Conservation (phyloP, 2,888 invertebrate species). For the Mactromeris polynyma region DNA sequence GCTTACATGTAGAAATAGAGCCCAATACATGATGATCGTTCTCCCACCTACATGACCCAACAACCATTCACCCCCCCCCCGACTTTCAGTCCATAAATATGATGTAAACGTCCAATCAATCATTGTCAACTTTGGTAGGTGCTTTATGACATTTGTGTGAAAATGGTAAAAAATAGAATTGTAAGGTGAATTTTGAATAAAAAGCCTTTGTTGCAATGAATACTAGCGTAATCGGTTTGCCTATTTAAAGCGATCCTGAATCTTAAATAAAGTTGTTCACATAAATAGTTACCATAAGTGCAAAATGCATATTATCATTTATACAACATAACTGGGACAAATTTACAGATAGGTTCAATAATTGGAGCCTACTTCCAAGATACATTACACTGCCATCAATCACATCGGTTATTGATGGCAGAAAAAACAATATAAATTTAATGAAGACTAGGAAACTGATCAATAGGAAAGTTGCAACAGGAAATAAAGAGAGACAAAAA, state of each 20-base stretch:
- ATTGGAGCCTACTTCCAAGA: background rate
- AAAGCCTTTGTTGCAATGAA: too few species aligned
- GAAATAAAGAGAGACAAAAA: background rate
- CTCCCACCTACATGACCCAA: background rate
- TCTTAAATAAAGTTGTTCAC: too few species aligned
- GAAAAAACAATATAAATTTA: background rate
- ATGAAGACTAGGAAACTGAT: background rate
- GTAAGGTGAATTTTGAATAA: too few species aligned
- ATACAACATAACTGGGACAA: background rate
- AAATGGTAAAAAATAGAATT: background rate
- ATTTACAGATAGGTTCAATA: background rate
- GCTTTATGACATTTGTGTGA: background rate
- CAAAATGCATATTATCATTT: too few species aligned
- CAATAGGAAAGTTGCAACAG: background rate
- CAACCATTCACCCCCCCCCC: background rate
- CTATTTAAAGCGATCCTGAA: too few species aligned
- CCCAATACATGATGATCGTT: too few species aligned
- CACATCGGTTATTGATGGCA: background rate
- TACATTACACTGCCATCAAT: background rate
- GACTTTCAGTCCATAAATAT: background rate
- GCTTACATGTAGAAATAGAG: too few species aligned
- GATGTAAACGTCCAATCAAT: background rate
- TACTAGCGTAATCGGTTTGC: too few species aligned
- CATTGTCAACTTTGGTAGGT: background rate
- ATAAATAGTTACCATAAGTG: too few species aligned